A percentile compares a stretch with the other conserved stretches of the same genome.
Evolutionary conservation across 2,888 invertebrate species (phyloP).

Genomic region (Acleris sparsana): DNA sequence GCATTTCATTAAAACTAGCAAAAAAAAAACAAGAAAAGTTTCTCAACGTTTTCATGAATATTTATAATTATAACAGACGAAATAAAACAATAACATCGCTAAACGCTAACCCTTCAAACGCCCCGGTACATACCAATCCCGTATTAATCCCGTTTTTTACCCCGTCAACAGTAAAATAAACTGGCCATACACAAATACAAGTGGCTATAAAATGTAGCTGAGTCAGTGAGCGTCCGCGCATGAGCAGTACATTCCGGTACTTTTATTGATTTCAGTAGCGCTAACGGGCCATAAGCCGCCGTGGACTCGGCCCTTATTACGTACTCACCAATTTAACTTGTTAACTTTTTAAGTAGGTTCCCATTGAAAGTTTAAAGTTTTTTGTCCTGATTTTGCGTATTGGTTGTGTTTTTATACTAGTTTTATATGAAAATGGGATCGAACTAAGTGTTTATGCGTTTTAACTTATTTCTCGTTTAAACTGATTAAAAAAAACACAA

Average conservation of each 20-base stretch:
- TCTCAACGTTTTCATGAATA: too few relatives aligned
- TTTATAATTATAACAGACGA: too few relatives aligned
- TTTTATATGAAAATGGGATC: not conserved
- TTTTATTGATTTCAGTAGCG: constrained; percentile 89
- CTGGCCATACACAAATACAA: constrained; percentile 82
- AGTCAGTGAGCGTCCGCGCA: constrained; percentile 78
- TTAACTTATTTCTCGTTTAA: too few relatives aligned
- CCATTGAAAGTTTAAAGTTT: constrained; percentile 47
- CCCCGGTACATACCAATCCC: constrained; percentile 57
- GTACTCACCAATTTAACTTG: constrained; percentile 76
- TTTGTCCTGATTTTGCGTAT: not conserved
- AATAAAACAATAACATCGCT: not conserved
- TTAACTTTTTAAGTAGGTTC: constrained; percentile 71
- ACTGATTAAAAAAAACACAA: too few relatives aligned
- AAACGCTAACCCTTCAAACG: constrained; percentile 8
- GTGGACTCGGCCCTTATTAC: constrained; percentile 80
- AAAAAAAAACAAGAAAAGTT: too few relatives aligned
- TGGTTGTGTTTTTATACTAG: not conserved
- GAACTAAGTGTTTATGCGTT: too few relatives aligned
- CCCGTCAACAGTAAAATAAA: constrained; percentile 75
- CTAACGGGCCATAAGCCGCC: constrained; percentile 84
- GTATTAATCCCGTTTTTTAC: constrained; percentile 68
- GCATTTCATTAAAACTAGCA: too few relatives aligned
- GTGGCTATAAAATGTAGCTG: constrained; percentile 83
- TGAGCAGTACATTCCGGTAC: constrained; percentile 84